phyloP scores from a whole-genome alignment of 2,113 vertebrate species.

The Bufo bufo region DNA sequence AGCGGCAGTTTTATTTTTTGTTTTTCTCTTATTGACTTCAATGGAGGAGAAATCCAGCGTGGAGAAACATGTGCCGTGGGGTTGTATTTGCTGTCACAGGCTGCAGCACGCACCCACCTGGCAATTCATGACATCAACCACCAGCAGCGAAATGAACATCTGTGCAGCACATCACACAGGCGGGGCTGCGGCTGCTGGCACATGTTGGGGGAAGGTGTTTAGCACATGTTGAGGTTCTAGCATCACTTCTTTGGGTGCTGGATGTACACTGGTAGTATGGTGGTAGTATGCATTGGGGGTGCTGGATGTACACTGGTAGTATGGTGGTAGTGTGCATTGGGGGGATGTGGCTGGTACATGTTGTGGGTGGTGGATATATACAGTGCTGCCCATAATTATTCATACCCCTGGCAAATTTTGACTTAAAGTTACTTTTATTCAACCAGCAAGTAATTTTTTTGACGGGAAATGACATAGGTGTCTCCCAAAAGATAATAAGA shows the following conservation, averaged over 20 bases:
- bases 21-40: not conserved
- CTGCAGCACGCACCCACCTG: not conserved
- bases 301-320: not conserved
- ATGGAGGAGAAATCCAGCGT: not conserved
- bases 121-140: not conserved
- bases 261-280: not conserved
- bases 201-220: not conserved
- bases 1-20: no score
- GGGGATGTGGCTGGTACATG: no score
- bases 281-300: no score
- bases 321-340: no score
- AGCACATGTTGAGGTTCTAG: not conserved
- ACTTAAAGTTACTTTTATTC: no score
- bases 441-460: no score
- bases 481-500: no score
- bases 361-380: no score
- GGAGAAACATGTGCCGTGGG: not conserved
- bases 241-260: not conserved
- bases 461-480: no score
- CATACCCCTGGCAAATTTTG: no score
- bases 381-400: no score
- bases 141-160: not conserved
- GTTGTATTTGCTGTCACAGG: not conserved
- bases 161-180: not conserved
- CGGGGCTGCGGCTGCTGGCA: not conserved